Percentiles rank a stretch among this genome's conserved stretches.
phyloP scores from a whole-genome alignment of 2,888 invertebrate species.

The Gymnoscelis rufifasciata region DNA sequence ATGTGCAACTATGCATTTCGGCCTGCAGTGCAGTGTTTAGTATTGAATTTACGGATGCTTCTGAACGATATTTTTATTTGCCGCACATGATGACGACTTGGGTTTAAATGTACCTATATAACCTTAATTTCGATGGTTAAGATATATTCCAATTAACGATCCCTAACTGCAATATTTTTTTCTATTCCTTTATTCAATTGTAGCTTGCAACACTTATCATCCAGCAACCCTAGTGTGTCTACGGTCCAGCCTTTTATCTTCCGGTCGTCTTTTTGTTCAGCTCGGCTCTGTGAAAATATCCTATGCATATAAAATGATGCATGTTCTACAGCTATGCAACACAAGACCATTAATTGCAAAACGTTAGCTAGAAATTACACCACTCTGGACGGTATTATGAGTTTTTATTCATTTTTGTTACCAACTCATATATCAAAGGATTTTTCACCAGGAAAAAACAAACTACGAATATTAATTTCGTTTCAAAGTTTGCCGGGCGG shows the following conservation, averaged over 20 bases:
- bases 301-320: constrained; percentile 68
- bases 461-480: constrained; percentile 14
- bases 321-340: constrained; percentile 47
- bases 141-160: too few relatives aligned
- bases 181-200: neutral
- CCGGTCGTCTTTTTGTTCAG: constrained; percentile 36
- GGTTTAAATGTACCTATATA: too few relatives aligned
- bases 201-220: neutral
- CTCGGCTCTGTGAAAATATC: constrained; percentile 45
- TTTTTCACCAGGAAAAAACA: constrained; percentile 16
- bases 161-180: neutral
- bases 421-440: constrained; percentile 16
- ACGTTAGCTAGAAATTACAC: constrained; percentile 34
- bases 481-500: constrained; percentile 12
- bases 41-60: too few relatives aligned
- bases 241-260: constrained; percentile 39
- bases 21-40: too few relatives aligned
- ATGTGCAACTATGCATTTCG: too few relatives aligned
- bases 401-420: constrained; percentile 25
- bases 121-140: too few relatives aligned
- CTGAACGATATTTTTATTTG: too few relatives aligned
- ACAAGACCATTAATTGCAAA: constrained; percentile 55
- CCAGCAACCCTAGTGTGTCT: constrained; percentile 12
- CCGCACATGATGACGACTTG: too few relatives aligned
- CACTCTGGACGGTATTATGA: constrained; percentile 23